A percentile compares a stretch with the other conserved stretches of the same genome.
Evolutionary conservation across 23 tunicate genomes (phyloP).

Genomic region (Halocynthia roretzi): DNA sequence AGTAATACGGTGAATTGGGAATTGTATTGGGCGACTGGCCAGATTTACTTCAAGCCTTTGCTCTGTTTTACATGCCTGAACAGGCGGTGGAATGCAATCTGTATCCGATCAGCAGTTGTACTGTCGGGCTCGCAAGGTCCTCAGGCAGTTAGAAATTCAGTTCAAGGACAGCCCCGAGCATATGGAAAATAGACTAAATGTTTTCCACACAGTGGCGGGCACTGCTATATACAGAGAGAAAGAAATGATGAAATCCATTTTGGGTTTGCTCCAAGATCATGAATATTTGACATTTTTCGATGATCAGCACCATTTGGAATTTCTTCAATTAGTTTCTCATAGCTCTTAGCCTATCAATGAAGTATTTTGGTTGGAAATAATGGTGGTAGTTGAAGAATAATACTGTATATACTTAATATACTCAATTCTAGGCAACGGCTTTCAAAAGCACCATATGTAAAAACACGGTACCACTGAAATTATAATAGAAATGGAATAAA

Average conservation of each 20-base stretch:
- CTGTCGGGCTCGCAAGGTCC: slow-evolving; percentile 49
- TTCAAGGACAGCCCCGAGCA: slow-evolving; percentile 43
- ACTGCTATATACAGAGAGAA: slow-evolving; percentile 40
- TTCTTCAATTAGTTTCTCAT: too few species aligned
- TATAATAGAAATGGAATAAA: too few species aligned
- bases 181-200: slow-evolving; percentile 28
- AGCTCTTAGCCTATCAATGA: too few species aligned
- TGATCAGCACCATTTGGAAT: slow-evolving; percentile 59
- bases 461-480: too few species aligned
- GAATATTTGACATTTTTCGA: slow-evolving; percentile 64
- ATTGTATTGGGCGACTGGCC: slow-evolving; percentile 44
- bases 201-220: slow-evolving; percentile 40
- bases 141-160: slow-evolving; percentile 53
- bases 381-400: too few species aligned
- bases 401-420: too few species aligned
- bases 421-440: too few species aligned
- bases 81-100: slow-evolving; percentile 60
- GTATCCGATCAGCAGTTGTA: slow-evolving; percentile 63
- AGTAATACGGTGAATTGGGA: slow-evolving; percentile 19
- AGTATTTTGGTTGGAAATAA: too few species aligned
- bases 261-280: slow-evolving; percentile 39
- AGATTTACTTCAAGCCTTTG: slow-evolving; percentile 56
- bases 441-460: too few species aligned
- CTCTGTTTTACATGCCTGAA: slow-evolving; percentile 68
- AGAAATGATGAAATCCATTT: slow-evolving; percentile 43